A percentile compares a stretch with the other conserved stretches of the same genome.
These are phyloP conservation scores for Lepus timidus DNA, from an alignment of 2,113 vertebrate genomes.

Conservation along the genomic window DNA sequence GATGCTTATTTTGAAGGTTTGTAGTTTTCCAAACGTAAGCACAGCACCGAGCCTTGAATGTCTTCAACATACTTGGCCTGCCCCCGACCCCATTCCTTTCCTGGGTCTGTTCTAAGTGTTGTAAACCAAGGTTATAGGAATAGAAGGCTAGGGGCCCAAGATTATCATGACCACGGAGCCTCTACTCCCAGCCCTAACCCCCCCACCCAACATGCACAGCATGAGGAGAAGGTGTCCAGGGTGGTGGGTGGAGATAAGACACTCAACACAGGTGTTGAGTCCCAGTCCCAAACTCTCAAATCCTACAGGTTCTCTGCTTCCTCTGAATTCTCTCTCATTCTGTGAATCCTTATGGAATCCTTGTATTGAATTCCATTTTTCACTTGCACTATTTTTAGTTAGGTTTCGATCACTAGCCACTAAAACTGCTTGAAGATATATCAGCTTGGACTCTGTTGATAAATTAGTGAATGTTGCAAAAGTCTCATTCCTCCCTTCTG, in stretches of 20 bases:
- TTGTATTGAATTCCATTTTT: not conserved
- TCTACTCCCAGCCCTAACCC: too few species aligned
- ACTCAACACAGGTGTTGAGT: not conserved
- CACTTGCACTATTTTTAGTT: not conserved
- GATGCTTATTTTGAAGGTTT: slow-evolving; percentile 25
- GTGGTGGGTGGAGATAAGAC: not conserved
- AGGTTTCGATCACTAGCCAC: not conserved
- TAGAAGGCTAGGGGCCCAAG: not conserved
- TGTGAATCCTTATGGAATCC: not conserved
- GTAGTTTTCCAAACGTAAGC: not conserved
- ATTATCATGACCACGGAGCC: not conserved
- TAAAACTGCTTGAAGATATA: not conserved
- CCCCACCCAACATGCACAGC: too few species aligned
- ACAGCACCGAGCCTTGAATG: not conserved
- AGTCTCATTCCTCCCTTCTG: not conserved
- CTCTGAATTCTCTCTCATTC: not conserved
- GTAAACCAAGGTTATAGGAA: not conserved
- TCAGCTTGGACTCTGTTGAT: not conserved
- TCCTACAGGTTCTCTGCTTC: not conserved
- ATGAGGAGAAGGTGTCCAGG: not conserved
- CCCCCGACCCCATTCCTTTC: not conserved
- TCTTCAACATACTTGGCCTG: not conserved
- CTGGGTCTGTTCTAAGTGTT: not conserved
- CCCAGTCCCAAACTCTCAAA: not conserved
- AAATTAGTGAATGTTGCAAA: slow-evolving; percentile 1